Evolutionary conservation across 2,888 invertebrate genomes (phyloP).

Genomic region (Parnassius smintheus): DNA sequence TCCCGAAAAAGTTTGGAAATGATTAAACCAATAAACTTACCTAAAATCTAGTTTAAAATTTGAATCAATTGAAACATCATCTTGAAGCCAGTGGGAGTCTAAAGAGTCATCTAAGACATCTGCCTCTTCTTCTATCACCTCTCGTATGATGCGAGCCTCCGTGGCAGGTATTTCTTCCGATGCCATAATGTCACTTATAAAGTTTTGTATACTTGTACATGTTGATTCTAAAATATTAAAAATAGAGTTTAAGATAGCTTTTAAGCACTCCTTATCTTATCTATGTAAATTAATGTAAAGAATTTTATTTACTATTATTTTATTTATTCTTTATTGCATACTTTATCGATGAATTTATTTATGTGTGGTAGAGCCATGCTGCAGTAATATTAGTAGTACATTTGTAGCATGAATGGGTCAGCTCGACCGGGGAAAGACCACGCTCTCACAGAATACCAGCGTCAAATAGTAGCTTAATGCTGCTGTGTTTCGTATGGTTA

Average conservation of each 20-base stretch:
- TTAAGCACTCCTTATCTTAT: too few species aligned
- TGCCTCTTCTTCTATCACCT: conserved; percentile 67
- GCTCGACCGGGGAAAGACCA: too few species aligned
- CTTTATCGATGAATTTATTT: too few species aligned
- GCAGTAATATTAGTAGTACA: too few species aligned
- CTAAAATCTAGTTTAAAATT: conserved; percentile 59
- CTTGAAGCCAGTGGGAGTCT: conserved; percentile 70
- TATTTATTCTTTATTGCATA: too few species aligned
- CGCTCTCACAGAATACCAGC: too few species aligned
- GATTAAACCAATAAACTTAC: conserved; percentile 34
- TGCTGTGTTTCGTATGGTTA: too few species aligned
- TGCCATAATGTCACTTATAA: conserved; percentile 65
- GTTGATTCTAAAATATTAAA: conserved; percentile 58
- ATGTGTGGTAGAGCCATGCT: too few species aligned
- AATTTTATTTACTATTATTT: background rate
- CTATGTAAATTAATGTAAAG: background rate
- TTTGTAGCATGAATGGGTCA: too few species aligned
- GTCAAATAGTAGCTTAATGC: too few species aligned
- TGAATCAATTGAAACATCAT: conserved; percentile 58
- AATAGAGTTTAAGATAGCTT: background rate
- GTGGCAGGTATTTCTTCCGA: conserved; percentile 61
- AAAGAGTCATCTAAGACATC: conserved; percentile 68
- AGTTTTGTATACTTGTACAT: conserved; percentile 71
- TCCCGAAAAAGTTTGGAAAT: background rate
- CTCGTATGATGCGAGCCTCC: conserved; percentile 62